phyloP scores from a whole-genome alignment of 2,888 invertebrate species.

The Alentia gelatinosa region DNA sequence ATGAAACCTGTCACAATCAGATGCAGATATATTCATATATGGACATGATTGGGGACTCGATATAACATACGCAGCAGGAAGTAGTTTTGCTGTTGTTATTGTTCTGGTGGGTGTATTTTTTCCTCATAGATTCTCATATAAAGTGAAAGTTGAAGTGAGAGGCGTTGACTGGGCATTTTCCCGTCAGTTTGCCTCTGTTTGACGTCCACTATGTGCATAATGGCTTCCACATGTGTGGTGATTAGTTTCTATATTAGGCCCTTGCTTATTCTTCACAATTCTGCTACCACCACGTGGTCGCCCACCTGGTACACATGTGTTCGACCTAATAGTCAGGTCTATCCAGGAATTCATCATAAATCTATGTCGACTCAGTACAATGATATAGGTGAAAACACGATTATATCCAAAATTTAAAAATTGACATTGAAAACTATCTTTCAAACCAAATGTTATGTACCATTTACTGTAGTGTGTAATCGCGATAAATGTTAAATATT shows the following conservation, averaged over 20 bases:
- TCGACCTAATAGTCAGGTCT: neutral
- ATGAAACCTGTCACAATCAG: neutral
- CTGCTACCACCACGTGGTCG: neutral
- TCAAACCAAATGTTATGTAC: no score
- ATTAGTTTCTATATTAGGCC: neutral
- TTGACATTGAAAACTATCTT: neutral
- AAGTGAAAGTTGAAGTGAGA: neutral
- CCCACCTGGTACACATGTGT: neutral
- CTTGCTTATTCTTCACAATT: neutral
- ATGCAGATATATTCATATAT: neutral
- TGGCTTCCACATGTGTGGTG: neutral
- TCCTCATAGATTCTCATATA: neutral
- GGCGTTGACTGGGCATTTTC: neutral
- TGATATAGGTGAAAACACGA: neutral
- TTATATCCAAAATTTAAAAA: neutral
- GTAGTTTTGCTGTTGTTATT: neutral
- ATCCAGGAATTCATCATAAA: neutral
- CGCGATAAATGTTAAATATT: no score
- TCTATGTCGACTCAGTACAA: neutral
- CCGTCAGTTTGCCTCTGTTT: neutral
- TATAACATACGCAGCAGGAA: no score
- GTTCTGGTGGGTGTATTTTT: neutral
- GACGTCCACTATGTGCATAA: neutral
- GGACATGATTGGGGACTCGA: no score
- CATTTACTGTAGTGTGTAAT: no score